Evolutionary conservation across 1,140 invertebrate genomes (phyloP).

Genomic region (Lordiphosa mommai): DNA sequence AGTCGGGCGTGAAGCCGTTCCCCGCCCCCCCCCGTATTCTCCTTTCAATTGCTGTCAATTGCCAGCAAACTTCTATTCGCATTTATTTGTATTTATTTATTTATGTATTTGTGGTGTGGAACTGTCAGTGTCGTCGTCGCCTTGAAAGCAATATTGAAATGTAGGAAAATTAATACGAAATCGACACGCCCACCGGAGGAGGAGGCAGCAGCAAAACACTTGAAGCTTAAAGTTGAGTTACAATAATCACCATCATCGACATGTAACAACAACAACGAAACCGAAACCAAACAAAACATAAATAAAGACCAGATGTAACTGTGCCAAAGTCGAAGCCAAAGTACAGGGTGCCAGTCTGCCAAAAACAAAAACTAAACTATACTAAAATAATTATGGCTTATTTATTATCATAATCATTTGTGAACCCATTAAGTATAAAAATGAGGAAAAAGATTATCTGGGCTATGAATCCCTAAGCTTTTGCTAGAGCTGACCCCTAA

Average conservation of each 20-base stretch:
- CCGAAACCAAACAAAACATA: constrained; percentile 1
- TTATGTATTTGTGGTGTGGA: constrained; percentile 2
- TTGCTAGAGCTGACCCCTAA: too few relatives aligned
- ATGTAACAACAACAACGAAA: constrained; percentile 27
- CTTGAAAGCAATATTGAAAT: too few relatives aligned
- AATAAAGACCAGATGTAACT: constrained; percentile 26
- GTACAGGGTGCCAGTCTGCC: background rate
- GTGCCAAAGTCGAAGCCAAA: constrained; percentile 1
- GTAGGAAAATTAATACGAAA: constrained; percentile 55
- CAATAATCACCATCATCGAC: constrained; percentile 47
- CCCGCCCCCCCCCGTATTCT: background rate
- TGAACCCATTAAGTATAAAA: too few relatives aligned
- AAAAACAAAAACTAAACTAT: background rate
- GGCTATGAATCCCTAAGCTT: too few relatives aligned
- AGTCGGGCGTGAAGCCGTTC: constrained; percentile 7
- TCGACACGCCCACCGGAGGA: constrained; percentile 48
- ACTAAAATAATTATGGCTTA: too few relatives aligned
- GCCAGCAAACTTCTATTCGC: background rate
- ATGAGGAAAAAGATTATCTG: too few relatives aligned
- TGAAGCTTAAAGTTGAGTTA: constrained; percentile 51
- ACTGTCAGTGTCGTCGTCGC: constrained; percentile 31
- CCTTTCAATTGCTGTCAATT: constrained; percentile 1
- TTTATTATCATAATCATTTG: too few relatives aligned
- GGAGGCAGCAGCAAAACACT: constrained; percentile 22
- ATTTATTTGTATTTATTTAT: background rate